Conservation (phyloP, 2,113 vertebrate genomes). For the Emydura subglobosa region DNA sequence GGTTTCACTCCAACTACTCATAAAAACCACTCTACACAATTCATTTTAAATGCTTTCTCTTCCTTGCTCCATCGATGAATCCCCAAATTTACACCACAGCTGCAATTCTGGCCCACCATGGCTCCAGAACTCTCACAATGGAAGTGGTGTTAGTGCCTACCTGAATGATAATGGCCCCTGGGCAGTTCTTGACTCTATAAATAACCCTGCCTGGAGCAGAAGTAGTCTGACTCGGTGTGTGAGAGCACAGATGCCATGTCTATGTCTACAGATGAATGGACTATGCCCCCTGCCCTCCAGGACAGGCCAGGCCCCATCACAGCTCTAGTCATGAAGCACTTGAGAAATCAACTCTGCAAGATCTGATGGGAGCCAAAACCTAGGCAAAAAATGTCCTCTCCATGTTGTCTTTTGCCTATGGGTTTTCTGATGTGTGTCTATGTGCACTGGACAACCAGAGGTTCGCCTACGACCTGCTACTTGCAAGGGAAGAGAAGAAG, state of each 20-base stretch:
- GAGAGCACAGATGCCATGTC: not conserved
- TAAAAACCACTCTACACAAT: not conserved
- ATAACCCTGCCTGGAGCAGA: not conserved
- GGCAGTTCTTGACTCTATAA: fast-evolving
- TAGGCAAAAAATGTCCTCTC: not conserved
- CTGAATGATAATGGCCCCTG: not conserved
- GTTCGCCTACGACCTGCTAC: not conserved
- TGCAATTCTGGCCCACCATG: not conserved
- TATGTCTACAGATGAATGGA: not conserved
- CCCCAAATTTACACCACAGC: not conserved
- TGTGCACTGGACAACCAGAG: not conserved
- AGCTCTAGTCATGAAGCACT: fast-evolving
- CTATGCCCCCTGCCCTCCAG: not conserved
- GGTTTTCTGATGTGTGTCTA: not conserved
- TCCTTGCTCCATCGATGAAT: fast-evolving
- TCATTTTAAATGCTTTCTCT: fast-evolving
- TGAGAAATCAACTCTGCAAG: not conserved
- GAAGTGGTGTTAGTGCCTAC: not conserved
- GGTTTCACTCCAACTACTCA: not conserved
- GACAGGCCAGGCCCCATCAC: not conserved
- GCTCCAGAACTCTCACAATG: fast-evolving
- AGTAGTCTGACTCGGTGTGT: not conserved
- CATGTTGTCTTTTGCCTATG: not conserved
- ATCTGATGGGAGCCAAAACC: not conserved
- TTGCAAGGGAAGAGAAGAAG: not conserved